A percentile compares a stretch with the other conserved stretches of the same genome.
These are phyloP conservation scores for Epirrhoe tristata DNA, from an alignment of 2,888 invertebrate genomes.

Conservation along the genomic window DNA sequence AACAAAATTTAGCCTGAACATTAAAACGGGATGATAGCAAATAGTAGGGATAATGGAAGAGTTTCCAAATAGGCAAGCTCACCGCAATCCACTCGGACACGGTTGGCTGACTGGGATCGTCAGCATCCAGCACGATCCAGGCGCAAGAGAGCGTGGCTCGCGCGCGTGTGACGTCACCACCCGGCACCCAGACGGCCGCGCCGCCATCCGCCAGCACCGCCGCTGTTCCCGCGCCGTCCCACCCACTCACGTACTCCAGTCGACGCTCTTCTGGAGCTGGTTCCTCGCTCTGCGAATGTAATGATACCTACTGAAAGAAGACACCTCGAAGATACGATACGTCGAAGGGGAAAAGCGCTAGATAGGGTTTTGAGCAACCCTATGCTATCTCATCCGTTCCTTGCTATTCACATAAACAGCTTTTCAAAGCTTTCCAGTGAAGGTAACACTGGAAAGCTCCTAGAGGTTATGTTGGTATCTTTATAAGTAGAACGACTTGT, in stretches of 20 bases:
- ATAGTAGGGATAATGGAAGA: no score
- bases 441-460: no score
- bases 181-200: constrained; percentile 95
- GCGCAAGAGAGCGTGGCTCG: constrained; percentile 93
- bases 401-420: no score
- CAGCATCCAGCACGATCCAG: constrained; percentile 95
- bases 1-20: no score
- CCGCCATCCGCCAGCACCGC: constrained; percentile 91
- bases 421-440: no score
- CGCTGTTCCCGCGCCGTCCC: constrained; percentile 91
- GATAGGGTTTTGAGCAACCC: no score
- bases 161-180: constrained; percentile 95
- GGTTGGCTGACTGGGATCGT: constrained; percentile 85
- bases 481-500: no score
- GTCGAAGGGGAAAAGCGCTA: no score
- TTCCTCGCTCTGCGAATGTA: constrained; percentile 88
- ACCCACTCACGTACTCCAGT: constrained; percentile 92
- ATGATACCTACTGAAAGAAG: neutral
- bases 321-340: no score
- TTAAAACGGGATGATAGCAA: no score
- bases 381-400: no score
- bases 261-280: constrained; percentile 91
- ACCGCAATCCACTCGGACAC: constrained; percentile 89
- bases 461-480: no score
- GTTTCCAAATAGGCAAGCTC: constrained; percentile 36